Conservation (phyloP, 2,888 invertebrate species). For the Lymantria monacha region DNA sequence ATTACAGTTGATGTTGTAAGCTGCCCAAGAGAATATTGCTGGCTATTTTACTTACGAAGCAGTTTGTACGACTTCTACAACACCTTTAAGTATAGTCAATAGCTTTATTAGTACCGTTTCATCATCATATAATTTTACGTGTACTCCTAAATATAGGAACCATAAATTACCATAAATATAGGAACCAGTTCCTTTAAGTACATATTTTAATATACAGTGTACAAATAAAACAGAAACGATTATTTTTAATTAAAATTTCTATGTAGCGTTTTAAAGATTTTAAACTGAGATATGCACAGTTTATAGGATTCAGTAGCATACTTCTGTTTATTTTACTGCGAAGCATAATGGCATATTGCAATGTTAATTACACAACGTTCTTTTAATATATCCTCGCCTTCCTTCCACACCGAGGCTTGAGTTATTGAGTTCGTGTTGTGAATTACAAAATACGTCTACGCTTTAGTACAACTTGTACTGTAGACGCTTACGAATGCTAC, state of each 20-base stretch:
- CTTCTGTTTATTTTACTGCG: constrained; percentile 30
- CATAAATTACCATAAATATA: too few relatives aligned
- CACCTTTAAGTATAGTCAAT: too few relatives aligned
- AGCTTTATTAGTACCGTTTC: too few relatives aligned
- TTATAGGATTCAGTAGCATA: constrained; percentile 26
- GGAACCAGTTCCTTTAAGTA: too few relatives aligned
- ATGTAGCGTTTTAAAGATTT: constrained; percentile 23
- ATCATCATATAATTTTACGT: too few relatives aligned
- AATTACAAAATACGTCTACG: constrained; percentile 53
- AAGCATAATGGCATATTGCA: constrained; percentile 39
- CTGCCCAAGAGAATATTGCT: too few relatives aligned
- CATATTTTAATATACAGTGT: too few relatives aligned
- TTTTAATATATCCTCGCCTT: constrained; percentile 56
- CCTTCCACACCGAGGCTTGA: constrained; percentile 51
- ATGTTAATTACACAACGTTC: constrained; percentile 50
- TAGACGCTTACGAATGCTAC: constrained; percentile 37
- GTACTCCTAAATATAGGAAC: too few relatives aligned
- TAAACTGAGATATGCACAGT: constrained; percentile 25
- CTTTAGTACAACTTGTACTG: constrained; percentile 45
- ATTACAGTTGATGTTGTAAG: too few relatives aligned
- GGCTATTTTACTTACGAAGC: too few relatives aligned
- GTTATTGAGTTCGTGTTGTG: constrained; percentile 63
- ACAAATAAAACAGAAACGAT: too few relatives aligned
- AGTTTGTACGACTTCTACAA: too few relatives aligned
- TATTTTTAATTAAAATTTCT: constrained; percentile 18